These are phyloP conservation scores for Brachionus angularis DNA, from an alignment of 1,140 invertebrate species.

Conservation along the genomic window DNA sequence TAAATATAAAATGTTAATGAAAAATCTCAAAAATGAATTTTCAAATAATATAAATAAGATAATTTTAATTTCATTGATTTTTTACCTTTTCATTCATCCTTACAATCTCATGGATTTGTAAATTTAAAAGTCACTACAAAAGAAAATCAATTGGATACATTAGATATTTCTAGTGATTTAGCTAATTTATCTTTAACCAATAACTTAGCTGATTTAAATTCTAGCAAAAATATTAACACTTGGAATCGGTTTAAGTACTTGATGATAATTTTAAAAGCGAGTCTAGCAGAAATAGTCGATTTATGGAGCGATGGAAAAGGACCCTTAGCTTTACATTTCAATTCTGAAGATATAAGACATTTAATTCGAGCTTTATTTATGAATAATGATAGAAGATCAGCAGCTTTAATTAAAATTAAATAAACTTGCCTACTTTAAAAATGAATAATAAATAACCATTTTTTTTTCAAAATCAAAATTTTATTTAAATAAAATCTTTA, in stretches of 20 bases:
- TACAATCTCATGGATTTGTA: not conserved
- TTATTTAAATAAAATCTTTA: too few species aligned
- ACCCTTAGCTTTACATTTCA: constrained; percentile 74
- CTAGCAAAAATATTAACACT: not conserved
- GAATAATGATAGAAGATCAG: constrained; percentile 78
- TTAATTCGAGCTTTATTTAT: constrained; percentile 85
- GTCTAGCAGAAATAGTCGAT: constrained; percentile 42
- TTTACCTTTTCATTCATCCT: not conserved
- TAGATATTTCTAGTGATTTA: not conserved
- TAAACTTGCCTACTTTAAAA: too few species aligned
- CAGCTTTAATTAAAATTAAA: constrained; percentile 61
- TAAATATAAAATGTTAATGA: constrained; percentile 20
- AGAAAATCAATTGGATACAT: not conserved
- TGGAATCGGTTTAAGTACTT: constrained; percentile 33
- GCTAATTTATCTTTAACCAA: constrained; percentile 8
- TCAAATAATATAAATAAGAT: not conserved
- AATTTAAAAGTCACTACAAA: constrained; percentile 17
- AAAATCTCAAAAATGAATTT: not conserved
- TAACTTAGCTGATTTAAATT: constrained; percentile 16
- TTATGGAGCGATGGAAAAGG: constrained; percentile 81
- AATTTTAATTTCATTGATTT: constrained; percentile 24
- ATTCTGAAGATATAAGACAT: constrained; percentile 70
- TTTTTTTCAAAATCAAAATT: too few species aligned
- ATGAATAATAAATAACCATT: too few species aligned
- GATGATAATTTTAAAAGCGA: constrained; percentile 30